Percentiles rank a stretch among this genome's conserved stretches.
Evolutionary conservation across 2,797 vertebrate species (phyloP).

Genomic region (Rhabdomys pumilio): DNA sequence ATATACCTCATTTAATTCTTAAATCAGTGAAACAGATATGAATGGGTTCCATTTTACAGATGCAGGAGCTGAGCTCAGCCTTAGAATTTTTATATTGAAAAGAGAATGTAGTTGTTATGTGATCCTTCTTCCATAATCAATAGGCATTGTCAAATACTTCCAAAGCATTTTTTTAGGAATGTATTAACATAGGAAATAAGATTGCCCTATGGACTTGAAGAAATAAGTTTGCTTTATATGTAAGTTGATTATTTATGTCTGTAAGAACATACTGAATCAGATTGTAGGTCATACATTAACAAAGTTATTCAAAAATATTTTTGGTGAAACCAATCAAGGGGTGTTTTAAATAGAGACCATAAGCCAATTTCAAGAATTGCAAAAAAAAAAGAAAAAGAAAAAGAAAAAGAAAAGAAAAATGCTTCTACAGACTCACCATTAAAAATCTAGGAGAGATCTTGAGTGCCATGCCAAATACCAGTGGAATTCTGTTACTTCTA

Average conservation of each 20-base stretch:
- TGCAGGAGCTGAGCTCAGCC: background rate
- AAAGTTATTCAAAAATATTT: background rate
- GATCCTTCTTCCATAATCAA: background rate
- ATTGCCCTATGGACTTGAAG: background rate
- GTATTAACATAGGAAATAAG: background rate
- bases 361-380: conserved; percentile 35
- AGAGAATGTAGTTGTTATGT: background rate
- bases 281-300: background rate
- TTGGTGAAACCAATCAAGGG: background rate
- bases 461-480: too few relatives aligned
- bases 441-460: too few relatives aligned
- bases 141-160: conserved; percentile 1
- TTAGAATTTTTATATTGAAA: conserved; percentile 47
- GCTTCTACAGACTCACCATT: too few relatives aligned
- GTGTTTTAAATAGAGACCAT: background rate
- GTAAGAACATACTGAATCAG: background rate
- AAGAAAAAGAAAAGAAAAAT: too few relatives aligned
- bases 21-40: background rate
- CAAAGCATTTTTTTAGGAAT: background rate
- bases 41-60: background rate
- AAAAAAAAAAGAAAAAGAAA: too few relatives aligned
- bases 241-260: background rate
- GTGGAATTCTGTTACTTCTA: too few relatives aligned
- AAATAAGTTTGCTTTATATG: background rate
- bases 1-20: background rate